Conservation (phyloP, 2,888 invertebrate genomes). For the Lasioglossum pauxillum region DNA sequence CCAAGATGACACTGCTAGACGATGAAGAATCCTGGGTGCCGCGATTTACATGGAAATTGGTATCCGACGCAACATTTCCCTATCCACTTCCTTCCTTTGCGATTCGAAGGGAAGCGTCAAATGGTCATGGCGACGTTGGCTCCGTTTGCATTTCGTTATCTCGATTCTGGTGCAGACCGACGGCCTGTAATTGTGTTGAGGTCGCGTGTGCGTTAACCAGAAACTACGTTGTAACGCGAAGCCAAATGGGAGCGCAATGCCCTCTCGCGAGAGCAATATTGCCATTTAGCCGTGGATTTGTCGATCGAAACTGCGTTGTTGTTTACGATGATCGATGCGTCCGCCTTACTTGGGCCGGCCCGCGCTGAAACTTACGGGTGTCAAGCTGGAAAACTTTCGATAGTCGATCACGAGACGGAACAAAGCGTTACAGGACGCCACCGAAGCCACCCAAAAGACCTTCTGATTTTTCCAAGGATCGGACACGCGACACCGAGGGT, state of each 20-base stretch:
- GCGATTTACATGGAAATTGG: conserved; percentile 67
- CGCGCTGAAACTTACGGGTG: background rate
- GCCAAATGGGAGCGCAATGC: conserved; percentile 51
- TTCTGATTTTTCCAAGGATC: conserved; percentile 28
- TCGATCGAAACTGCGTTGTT: background rate
- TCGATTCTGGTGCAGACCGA: conserved; percentile 49
- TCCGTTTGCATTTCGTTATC: conserved; percentile 65
- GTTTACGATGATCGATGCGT: background rate
- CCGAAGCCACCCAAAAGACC: conserved; percentile 30
- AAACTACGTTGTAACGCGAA: conserved; percentile 22
- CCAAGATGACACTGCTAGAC: background rate
- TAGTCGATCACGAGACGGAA: background rate
- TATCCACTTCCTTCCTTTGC: conserved; percentile 80
- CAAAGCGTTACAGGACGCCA: background rate
- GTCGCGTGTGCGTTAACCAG: conserved; percentile 10
- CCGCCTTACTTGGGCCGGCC: background rate
- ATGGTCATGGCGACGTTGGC: conserved; percentile 62
- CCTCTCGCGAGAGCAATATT: conserved; percentile 40
- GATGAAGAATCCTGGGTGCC: background rate
- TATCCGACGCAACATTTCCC: conserved; percentile 77
- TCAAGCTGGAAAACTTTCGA: background rate
- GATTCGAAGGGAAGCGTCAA: conserved; percentile 70
- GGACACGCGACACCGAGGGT: conserved; percentile 7
- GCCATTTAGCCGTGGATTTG: conserved; percentile 11
- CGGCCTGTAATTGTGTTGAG: conserved; percentile 40